Conservation (phyloP, 2,888 invertebrate species). For the Pheosia tremula region DNA sequence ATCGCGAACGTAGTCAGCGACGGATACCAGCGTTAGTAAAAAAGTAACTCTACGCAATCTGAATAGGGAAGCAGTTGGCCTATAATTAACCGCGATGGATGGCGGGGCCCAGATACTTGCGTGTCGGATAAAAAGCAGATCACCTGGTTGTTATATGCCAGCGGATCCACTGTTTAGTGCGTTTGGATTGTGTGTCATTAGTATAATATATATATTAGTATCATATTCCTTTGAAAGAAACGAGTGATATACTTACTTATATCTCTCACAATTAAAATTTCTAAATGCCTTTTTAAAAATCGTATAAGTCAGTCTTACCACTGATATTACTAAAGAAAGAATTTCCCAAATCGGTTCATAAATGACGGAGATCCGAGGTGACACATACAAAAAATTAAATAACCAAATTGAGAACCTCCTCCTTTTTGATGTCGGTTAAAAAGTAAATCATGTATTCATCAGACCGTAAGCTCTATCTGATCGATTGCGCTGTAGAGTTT, state of each 20-base stretch:
- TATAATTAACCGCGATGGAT: slow-evolving; percentile 62
- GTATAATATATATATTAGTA: slow-evolving; percentile 2
- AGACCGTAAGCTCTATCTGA: slow-evolving; percentile 6
- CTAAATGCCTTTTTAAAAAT: no score
- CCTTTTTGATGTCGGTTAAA: neutral
- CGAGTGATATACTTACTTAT: no score
- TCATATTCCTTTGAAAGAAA: no score
- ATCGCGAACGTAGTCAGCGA: slow-evolving; percentile 14
- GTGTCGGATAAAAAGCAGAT: slow-evolving; percentile 65
- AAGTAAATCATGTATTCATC: slow-evolving; percentile 1
- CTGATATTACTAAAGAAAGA: no score
- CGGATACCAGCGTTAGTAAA: slow-evolving; percentile 18
- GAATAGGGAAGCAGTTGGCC: slow-evolving; percentile 64
- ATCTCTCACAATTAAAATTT: no score
- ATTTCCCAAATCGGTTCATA: no score
- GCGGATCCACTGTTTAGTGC: slow-evolving; percentile 50
- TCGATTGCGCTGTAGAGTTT: slow-evolving; percentile 1
- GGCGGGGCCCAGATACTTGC: slow-evolving; percentile 68
- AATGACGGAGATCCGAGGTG: no score
- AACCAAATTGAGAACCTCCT: no score
- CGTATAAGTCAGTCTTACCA: no score
- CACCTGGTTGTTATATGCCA: slow-evolving; percentile 64
- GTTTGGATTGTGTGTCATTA: slow-evolving; percentile 47
- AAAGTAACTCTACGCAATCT: slow-evolving; percentile 38
- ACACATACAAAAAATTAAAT: no score